These are phyloP conservation scores for Chromobotia macracanthus DNA, from an alignment of 2,797 vertebrate genomes.

Conservation along the genomic window DNA sequence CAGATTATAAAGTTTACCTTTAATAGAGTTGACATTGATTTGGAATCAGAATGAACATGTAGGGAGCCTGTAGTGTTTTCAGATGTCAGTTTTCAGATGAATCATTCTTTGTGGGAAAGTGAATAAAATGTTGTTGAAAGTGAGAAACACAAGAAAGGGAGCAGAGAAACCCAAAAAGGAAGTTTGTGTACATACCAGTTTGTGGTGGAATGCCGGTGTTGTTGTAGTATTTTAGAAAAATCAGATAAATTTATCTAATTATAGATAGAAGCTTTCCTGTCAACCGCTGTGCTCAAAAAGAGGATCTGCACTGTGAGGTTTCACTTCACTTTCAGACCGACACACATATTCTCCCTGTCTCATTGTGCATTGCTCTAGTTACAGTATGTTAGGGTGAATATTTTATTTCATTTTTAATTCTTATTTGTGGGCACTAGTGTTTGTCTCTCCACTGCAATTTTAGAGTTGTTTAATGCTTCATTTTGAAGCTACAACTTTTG, in stretches of 20 bases:
- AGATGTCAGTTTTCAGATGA: slow-evolving; percentile 9
- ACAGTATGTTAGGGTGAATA: background rate
- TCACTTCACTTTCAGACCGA: slow-evolving; percentile 39
- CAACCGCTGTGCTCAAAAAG: slow-evolving; percentile 11
- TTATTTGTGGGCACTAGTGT: background rate
- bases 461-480: background rate
- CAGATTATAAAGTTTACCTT: background rate
- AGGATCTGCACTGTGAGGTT: slow-evolving; percentile 29
- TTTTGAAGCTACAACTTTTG: background rate
- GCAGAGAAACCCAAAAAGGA: background rate
- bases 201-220: slow-evolving; percentile 34
- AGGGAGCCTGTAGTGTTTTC: background rate
- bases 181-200: slow-evolving; percentile 51
- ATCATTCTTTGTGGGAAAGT: slow-evolving; percentile 41
- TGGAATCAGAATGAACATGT: background rate
- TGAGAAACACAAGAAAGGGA: slow-evolving; percentile 36
- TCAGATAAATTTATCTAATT: slow-evolving; percentile 51
- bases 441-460: background rate
- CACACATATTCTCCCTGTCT: slow-evolving; percentile 5
- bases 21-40: background rate
- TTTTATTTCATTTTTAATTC: background rate
- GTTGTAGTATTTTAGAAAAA: slow-evolving; percentile 26
- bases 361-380: background rate
- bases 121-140: slow-evolving; percentile 35
- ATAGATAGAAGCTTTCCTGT: slow-evolving; percentile 53